phyloP scores from a whole-genome alignment of 2,888 invertebrate genomes.

The Oxytorus armatus region DNA sequence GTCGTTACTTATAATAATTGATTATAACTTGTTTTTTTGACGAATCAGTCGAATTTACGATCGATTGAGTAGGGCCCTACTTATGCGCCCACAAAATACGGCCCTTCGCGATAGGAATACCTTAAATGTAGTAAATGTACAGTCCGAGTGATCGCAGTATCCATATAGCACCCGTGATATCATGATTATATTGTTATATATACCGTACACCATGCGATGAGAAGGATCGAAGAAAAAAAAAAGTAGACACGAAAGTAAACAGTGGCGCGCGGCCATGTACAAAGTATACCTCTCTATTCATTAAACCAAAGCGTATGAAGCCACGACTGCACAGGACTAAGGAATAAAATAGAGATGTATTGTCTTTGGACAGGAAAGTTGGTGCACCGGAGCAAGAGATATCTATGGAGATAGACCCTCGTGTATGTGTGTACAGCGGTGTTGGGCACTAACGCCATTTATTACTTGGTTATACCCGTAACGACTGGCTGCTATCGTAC shows the following conservation, averaged over 20 bases:
- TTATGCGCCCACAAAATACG: no score
- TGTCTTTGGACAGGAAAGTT: constrained; percentile 77
- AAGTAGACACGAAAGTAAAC: constrained; percentile 44
- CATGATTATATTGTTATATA: constrained; percentile 78
- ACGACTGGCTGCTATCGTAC: constrained; percentile 47
- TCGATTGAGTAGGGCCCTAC: no score
- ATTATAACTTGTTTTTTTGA: no score
- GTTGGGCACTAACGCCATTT: constrained; percentile 71
- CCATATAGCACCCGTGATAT: constrained; percentile 68
- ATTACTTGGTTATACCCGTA: constrained; percentile 69
- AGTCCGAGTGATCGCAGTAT: constrained; percentile 43
- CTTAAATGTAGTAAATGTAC: constrained; percentile 49
- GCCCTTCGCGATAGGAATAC: constrained; percentile 39
- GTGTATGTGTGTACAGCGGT: constrained; percentile 15
- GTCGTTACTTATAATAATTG: no score
- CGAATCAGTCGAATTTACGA: no score
- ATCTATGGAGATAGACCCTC: constrained; percentile 13
- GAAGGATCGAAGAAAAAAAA: constrained; percentile 34
- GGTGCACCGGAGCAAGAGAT: constrained; percentile 54
- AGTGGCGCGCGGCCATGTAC: constrained; percentile 52
- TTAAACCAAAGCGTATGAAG: constrained; percentile 49
- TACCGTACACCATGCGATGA: constrained; percentile 50
- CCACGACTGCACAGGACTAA: constrained; percentile 60
- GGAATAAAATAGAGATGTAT: constrained; percentile 81
- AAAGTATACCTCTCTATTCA: constrained; percentile 70